Base-by-base conservation (phyloP, 2,113 vertebrate genomes). In the Salvelinus alpinus region DNA sequence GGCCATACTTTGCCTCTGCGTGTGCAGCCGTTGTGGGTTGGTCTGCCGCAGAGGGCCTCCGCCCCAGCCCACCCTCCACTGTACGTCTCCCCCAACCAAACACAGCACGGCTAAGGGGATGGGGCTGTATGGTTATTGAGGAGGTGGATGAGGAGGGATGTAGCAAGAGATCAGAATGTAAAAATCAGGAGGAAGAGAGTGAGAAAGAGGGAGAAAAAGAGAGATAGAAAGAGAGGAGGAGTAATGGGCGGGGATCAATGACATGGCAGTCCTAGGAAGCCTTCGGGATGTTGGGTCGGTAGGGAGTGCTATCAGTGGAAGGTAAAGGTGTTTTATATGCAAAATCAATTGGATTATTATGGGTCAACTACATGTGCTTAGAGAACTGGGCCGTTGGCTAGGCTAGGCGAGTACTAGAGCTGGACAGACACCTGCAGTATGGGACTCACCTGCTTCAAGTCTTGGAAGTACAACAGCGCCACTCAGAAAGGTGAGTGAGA, bases 401-500 rank as follows among this genome's bases (percentile, higher is more conserved):
- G 18, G 27, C 31, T 67, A 29, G 29, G 34, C 9, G 38, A 48
- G 13, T n/a, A 77, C 54, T 7, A 5, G 72, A 77, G 22, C 65
- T 20, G 73, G 65, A 86, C 76, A 70, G 20, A 48, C 70, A 82
- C 22, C 80, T 84, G 84, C 91, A 94, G 90, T 76, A 94, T 94
- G 93, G 93, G 93, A 88, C 92, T 94, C 89, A 93, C 92, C 86
- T 94, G 93, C 89, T 94, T 94, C 80, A 94, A 94, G 89, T 94
- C 93, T 76, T 93, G 93, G 93, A 94, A 93, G 89, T 86, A 91
- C 78, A 86, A 92, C 81, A 85, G 91, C 20, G 76, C 85, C 48
- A 87, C 91, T 79, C 90, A 88, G 85, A 94, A 94, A 92, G 92
- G 93, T 94, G 71, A 91, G 80, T 66, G 4, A 48, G 5, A 8